Evolutionary conservation across 2,797 vertebrate species (phyloP).

Genomic region (Oreonectes daqikongensis): DNA sequence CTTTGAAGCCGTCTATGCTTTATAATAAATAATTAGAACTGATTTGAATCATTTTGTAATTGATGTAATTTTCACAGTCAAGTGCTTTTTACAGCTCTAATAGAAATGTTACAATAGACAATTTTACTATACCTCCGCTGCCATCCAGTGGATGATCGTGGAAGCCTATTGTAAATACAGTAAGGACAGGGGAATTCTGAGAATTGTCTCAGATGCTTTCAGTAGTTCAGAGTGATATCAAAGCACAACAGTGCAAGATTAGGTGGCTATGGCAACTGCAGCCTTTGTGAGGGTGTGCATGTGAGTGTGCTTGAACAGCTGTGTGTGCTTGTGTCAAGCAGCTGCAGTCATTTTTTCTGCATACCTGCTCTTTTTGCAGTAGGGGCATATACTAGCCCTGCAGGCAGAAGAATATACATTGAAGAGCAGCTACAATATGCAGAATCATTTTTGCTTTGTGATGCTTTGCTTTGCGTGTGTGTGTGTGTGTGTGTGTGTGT

Average conservation of each 20-base stretch:
- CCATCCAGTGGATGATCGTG: slow-evolving; percentile 31
- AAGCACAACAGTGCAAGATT: slow-evolving; percentile 28
- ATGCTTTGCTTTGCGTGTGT: no score
- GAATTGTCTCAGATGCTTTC: slow-evolving; percentile 1
- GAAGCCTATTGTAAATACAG: not conserved
- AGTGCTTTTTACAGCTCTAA: not conserved
- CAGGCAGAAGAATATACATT: slow-evolving; percentile 55
- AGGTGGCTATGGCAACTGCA: slow-evolving; percentile 18
- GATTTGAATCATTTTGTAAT: no score
- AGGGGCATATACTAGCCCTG: slow-evolving; percentile 63
- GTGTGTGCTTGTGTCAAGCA: slow-evolving; percentile 9
- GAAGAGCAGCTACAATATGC: slow-evolving; percentile 33
- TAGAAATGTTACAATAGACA: not conserved
- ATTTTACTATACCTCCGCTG: slow-evolving; percentile 8
- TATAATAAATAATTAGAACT: no score
- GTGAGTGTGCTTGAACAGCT: not conserved
- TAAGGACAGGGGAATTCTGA: not conserved
- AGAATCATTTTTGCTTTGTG: slow-evolving; percentile 16
- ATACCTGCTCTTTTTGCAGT: slow-evolving; percentile 65
- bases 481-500: no score
- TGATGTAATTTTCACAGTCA: not conserved
- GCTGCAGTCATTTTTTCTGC: slow-evolving; percentile 39
- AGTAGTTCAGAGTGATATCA: slow-evolving; percentile 3
- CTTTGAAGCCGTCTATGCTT: no score
- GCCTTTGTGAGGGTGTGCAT: not conserved